A percentile compares a stretch with the other conserved stretches of the same genome.
Evolutionary conservation across 2,888 invertebrate species (phyloP).

Genomic region (Agriopis marginaria): DNA sequence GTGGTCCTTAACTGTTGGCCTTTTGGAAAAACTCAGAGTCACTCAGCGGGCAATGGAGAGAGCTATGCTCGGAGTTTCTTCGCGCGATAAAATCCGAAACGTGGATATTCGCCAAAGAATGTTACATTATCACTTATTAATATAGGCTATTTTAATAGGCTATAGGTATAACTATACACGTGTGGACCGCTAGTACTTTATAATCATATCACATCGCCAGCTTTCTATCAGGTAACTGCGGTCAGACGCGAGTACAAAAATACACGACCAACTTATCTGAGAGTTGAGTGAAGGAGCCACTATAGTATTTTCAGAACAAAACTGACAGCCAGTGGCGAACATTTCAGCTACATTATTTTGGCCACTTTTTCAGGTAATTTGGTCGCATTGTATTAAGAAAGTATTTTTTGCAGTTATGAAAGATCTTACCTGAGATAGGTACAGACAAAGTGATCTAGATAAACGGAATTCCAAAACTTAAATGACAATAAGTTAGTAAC

Average conservation of each 20-base stretch:
- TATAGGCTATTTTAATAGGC: no score
- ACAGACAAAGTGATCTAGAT: neutral
- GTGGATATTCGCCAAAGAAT: no score
- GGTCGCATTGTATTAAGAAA: neutral
- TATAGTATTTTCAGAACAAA: neutral
- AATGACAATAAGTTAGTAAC: no score
- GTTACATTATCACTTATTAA: no score
- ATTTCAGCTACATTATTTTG: neutral
- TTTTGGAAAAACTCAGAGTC: no score
- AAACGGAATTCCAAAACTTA: neutral
- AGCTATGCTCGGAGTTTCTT: no score
- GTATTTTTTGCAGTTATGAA: neutral
- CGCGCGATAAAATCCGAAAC: no score
- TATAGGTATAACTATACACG: no score
- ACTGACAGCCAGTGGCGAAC: neutral
- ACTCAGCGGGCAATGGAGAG: no score
- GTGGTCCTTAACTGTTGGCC: no score
- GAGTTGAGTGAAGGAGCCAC: neutral
- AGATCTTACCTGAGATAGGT: neutral
- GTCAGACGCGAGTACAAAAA: neutral
- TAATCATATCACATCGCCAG: neutral
- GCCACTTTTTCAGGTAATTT: neutral
- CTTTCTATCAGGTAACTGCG: constrained; percentile 1
- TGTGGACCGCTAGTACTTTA: no score
- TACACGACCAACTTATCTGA: neutral